Percentiles rank a stretch among this genome's conserved stretches.
Evolutionary conservation across 2,797 vertebrate species (phyloP).

Genomic region (Sebastes flavidus): DNA sequence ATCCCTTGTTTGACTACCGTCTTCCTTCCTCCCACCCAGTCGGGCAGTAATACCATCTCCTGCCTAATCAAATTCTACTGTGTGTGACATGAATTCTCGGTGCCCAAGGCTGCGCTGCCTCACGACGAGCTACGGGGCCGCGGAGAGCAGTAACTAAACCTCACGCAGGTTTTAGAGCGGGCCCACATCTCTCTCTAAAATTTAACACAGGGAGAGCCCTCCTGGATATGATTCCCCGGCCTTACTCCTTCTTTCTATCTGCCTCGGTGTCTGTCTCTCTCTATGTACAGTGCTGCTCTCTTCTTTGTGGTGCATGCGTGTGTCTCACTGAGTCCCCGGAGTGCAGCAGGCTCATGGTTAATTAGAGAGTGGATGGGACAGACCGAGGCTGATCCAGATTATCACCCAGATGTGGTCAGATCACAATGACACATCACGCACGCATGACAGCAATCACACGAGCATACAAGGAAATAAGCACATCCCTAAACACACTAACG

Average conservation of each 20-base stretch:
- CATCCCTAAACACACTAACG: neutral
- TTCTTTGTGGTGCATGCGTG: conserved; percentile 5
- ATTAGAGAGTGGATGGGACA: conserved; percentile 47
- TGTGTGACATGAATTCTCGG: conserved; percentile 71
- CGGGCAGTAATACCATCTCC: conserved; percentile 72
- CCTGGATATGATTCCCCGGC: conserved; percentile 17
- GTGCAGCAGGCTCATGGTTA: conserved; percentile 43
- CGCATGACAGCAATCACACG: conserved; percentile 2
- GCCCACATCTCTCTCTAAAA: conserved; percentile 27
- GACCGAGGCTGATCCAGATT: conserved; percentile 44
- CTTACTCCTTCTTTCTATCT: conserved; percentile 2
- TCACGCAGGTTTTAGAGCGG: conserved; percentile 28
- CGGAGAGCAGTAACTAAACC: conserved; percentile 57
- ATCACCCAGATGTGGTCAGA: conserved; percentile 57
- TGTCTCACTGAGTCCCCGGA: conserved; percentile 26
- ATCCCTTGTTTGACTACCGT: conserved; percentile 63
- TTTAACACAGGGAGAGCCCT: conserved; percentile 26
- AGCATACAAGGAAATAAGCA: conserved; percentile 2
- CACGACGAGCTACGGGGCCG: conserved; percentile 44
- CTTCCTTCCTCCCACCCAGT: conserved; percentile 69
- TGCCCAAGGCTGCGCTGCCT: conserved; percentile 61
- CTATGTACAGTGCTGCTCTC: neutral
- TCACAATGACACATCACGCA: conserved; percentile 24
- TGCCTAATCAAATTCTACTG: conserved; percentile 76
- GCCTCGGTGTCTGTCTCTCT: conserved; percentile 12